Conservation (phyloP, 1,140 invertebrate genomes). For the Bombus huntii region DNA sequence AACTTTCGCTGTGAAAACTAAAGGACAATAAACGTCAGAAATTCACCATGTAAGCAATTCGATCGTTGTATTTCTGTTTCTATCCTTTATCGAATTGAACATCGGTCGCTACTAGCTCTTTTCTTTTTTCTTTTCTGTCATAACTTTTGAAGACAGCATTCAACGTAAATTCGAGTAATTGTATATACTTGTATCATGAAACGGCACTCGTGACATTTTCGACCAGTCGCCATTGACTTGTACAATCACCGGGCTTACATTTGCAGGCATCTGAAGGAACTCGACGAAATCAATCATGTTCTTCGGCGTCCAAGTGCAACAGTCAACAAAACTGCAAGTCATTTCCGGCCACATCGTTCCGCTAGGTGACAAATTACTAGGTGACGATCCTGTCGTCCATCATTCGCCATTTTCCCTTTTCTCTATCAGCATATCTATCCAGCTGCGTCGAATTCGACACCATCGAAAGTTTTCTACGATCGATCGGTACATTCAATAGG, state of each 20-base stretch:
- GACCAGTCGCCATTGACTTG: neutral
- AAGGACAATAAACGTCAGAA: too few relatives aligned
- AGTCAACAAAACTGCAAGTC: neutral
- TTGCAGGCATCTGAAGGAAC: neutral
- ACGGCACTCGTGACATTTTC: neutral
- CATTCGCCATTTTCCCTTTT: conserved; percentile 12
- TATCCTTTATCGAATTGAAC: too few relatives aligned
- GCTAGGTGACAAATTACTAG: conserved; percentile 21
- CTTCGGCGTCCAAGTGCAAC: neutral
- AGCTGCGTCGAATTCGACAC: too few relatives aligned
- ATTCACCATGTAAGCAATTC: too few relatives aligned
- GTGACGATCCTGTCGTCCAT: conserved; percentile 24
- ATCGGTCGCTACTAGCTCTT: too few relatives aligned
- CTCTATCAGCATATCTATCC: neutral
- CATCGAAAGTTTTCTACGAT: neutral
- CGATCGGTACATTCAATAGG: neutral
- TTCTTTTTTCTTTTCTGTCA: too few relatives aligned
- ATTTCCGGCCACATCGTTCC: neutral
- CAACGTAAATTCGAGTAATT: too few relatives aligned
- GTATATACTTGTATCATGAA: too few relatives aligned
- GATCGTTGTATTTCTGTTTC: too few relatives aligned
- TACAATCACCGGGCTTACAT: neutral
- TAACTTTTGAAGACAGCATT: too few relatives aligned
- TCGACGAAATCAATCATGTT: conserved; percentile 39
- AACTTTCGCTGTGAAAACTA: too few relatives aligned